Evolutionary conservation across 2,797 vertebrate species (phyloP).

Genomic region (Danio aesculapii): DNA sequence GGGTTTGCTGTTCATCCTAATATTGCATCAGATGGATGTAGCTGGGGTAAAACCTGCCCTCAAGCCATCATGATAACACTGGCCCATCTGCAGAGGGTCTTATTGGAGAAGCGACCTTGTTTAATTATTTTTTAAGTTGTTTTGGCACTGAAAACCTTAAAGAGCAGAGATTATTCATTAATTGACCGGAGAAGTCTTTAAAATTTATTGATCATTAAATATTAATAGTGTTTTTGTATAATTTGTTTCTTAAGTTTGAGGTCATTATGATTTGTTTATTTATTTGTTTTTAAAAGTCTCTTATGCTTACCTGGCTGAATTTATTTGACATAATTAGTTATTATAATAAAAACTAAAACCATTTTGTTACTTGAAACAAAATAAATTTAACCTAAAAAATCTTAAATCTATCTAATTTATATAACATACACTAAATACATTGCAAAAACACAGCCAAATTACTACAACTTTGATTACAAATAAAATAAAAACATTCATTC

Average conservation of each 20-base stretch:
- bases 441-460: too few relatives aligned
- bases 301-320: neutral
- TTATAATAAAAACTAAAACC: too few relatives aligned
- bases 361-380: too few relatives aligned
- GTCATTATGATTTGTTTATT: neutral
- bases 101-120: conserved; percentile 24
- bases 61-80: conserved; percentile 7
- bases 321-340: neutral
- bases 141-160: neutral
- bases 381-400: too few relatives aligned
- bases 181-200: neutral
- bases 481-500: too few relatives aligned
- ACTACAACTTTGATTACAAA: too few relatives aligned
- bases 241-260: neutral
- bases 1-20: neutral
- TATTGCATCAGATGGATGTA: conserved; percentile 12
- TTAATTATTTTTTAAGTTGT: neutral
- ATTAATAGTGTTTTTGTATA: neutral
- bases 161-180: neutral
- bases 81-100: neutral
- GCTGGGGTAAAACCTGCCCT: conserved; percentile 7
- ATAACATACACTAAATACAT: too few relatives aligned
- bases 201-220: neutral
- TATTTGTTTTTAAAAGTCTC: neutral
- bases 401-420: too few relatives aligned